Evolutionary conservation across 2,888 invertebrate genomes (phyloP).

Genomic region (Coremacera marginata): DNA sequence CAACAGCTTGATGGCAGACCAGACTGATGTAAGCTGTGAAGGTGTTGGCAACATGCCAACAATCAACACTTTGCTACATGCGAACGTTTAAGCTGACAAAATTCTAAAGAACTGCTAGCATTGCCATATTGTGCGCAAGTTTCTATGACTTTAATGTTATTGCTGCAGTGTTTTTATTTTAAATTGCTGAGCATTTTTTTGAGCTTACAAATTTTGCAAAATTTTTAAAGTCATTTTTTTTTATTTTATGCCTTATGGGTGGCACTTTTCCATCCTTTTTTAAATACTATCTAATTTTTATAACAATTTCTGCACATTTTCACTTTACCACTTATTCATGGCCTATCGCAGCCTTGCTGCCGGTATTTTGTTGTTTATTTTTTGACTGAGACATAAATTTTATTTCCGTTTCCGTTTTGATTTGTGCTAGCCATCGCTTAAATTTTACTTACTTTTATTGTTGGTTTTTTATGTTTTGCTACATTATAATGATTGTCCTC

Average conservation of each 20-base stretch:
- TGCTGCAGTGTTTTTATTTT: neutral
- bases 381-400: neutral
- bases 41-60: constrained; percentile 20
- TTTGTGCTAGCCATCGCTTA: neutral
- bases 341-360: too few relatives aligned
- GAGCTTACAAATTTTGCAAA: too few relatives aligned
- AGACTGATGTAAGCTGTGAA: neutral
- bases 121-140: neutral
- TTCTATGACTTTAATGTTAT: neutral
- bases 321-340: neutral
- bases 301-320: neutral
- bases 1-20: neutral
- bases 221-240: too few relatives aligned
- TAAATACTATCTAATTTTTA: neutral
- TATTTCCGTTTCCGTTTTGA: too few relatives aligned
- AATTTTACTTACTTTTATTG: constrained; percentile 1
- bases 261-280: neutral
- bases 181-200: too few relatives aligned
- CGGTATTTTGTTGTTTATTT: neutral
- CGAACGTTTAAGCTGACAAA: neutral
- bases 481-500: neutral
- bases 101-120: neutral
- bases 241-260: neutral
- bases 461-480: constrained; percentile 9
- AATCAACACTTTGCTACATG: neutral